These are phyloP conservation scores for Hemithea aestivaria DNA, from an alignment of 2,888 invertebrate species.

Conservation along the genomic window DNA sequence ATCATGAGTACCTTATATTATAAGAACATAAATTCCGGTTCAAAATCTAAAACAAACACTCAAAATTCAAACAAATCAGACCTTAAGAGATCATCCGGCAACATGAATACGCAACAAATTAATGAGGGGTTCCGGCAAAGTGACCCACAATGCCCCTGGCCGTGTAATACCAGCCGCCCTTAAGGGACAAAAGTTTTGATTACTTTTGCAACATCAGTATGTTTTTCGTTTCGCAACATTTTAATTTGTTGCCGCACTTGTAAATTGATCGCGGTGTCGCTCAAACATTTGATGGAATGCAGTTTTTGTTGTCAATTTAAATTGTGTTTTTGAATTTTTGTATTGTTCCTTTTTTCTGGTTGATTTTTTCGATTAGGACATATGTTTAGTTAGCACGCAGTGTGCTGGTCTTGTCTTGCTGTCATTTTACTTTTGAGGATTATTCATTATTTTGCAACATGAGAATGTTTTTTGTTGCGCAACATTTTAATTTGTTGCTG, in stretches of 20 bases:
- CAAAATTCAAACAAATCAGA: not conserved
- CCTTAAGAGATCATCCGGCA: slow-evolving; percentile 12
- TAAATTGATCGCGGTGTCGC: slow-evolving; percentile 26
- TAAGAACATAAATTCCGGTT: too few relatives aligned
- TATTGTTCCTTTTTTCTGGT: slow-evolving; percentile 1
- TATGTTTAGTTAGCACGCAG: too few relatives aligned
- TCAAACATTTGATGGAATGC: slow-evolving; percentile 22
- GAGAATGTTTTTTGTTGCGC: too few relatives aligned
- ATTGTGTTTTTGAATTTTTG: slow-evolving; percentile 5
- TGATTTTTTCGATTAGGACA: too few relatives aligned
- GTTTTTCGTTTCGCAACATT: slow-evolving; percentile 29
- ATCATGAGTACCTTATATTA: too few relatives aligned
- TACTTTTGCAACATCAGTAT: slow-evolving; percentile 33
- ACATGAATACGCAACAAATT: slow-evolving; percentile 26
- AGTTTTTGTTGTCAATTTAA: slow-evolving; percentile 5
- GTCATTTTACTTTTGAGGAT: too few relatives aligned
- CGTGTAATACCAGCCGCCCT: slow-evolving; percentile 22
- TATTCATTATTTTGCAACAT: too few relatives aligned
- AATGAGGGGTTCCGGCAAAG: slow-evolving; percentile 24
- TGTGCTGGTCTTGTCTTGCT: too few relatives aligned
- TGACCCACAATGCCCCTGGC: slow-evolving; percentile 23
- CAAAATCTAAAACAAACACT: too few relatives aligned
- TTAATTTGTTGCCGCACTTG: slow-evolving; percentile 23
- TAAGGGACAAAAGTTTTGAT: slow-evolving; percentile 32
- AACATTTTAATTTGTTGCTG: too few relatives aligned